Evolutionary conservation across 1,140 invertebrate species (phyloP).

Genomic region (Polypedilum vanderplanki): DNA sequence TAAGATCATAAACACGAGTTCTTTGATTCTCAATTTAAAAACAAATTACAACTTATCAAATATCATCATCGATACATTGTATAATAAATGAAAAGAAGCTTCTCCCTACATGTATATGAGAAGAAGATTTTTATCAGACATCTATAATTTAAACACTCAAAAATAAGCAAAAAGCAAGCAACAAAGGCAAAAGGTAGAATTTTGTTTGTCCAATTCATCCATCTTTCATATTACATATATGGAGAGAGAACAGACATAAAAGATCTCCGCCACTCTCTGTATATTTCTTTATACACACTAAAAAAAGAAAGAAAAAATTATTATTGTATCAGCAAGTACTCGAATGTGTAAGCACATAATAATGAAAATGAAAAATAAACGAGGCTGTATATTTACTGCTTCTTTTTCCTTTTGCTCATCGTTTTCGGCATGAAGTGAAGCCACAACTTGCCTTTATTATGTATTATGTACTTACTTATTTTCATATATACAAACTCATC

Average conservation of each 20-base stretch:
- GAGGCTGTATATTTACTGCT: conserved; percentile 11
- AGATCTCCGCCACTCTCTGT: neutral
- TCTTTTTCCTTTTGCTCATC: neutral
- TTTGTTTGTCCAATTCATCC: too few relatives aligned
- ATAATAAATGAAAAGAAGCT: too few relatives aligned
- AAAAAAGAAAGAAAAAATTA: neutral
- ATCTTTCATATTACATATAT: too few relatives aligned
- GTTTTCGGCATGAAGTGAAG: neutral
- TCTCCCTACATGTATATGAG: too few relatives aligned
- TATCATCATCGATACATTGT: too few relatives aligned
- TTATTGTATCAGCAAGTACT: conserved; percentile 12
- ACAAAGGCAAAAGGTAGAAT: too few relatives aligned
- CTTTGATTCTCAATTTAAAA: too few relatives aligned
- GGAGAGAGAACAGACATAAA: neutral
- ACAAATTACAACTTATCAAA: too few relatives aligned
- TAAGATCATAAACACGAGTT: too few relatives aligned
- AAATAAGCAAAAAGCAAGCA: too few relatives aligned
- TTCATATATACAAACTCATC: conserved; percentile 19
- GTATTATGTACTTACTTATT: neutral
- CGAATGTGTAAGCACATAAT: conserved; percentile 7
- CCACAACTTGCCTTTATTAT: neutral
- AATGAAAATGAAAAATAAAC: conserved; percentile 20
- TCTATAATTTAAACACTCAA: too few relatives aligned
- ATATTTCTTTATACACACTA: neutral
- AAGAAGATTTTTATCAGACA: too few relatives aligned